Percentiles rank a stretch among this genome's conserved stretches.
phyloP scores from a whole-genome alignment of 2,797 vertebrate species.

The Falco rusticolus region DNA sequence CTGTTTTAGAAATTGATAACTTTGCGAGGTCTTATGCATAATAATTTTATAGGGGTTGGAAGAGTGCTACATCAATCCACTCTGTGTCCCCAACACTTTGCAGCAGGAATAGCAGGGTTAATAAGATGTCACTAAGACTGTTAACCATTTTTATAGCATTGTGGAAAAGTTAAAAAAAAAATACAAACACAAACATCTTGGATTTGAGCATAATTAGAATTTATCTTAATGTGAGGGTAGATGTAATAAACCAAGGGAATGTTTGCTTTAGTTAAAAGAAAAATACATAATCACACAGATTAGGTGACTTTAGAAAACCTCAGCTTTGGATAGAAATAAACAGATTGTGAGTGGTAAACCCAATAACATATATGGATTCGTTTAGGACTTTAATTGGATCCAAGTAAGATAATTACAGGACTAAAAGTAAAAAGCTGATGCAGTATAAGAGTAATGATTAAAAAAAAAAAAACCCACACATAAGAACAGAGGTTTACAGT shows the following conservation, averaged over 20 bases:
- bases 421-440: not conserved
- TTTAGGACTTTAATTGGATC: not conserved
- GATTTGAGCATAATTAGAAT: not conserved
- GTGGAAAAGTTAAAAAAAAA: not conserved
- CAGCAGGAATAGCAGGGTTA: not conserved
- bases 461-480: rapidly evolving
- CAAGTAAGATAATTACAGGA: not conserved
- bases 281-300: not conserved
- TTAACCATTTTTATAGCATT: not conserved
- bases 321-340: not conserved
- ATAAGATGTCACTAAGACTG: not conserved
- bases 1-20: not conserved
- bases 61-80: not conserved
- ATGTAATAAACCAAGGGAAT: not conserved
- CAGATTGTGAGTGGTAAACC: not conserved
- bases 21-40: rapidly evolving
- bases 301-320: not conserved
- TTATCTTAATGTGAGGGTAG: not conserved
- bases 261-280: not conserved
- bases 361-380: not conserved
- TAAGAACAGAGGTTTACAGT: not conserved
- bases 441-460: not conserved
- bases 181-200: not conserved
- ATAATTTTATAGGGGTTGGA: not conserved
- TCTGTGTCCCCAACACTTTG: not conserved